Evolutionary conservation across 2,797 vertebrate genomes (phyloP).

Genomic region (Melanitta fusca): DNA sequence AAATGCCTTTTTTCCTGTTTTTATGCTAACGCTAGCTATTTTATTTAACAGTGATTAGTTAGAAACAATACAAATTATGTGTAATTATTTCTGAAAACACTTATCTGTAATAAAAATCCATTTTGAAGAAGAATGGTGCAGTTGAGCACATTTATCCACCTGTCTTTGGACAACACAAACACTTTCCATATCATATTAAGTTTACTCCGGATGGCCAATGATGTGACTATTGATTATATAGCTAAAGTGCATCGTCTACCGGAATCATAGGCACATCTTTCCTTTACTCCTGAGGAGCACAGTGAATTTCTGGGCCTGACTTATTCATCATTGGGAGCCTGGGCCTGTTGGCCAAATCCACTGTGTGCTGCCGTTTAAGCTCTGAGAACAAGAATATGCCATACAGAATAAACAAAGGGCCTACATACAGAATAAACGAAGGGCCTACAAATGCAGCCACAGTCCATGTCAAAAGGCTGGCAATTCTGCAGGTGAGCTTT

Average conservation of each 20-base stretch:
- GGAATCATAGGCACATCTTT: neutral
- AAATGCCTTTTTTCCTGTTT: neutral
- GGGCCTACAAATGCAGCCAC: neutral
- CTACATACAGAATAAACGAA: neutral
- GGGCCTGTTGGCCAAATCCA: neutral
- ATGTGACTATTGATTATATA: neutral
- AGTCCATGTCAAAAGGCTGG: neutral
- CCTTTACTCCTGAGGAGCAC: neutral
- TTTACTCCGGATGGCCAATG: neutral
- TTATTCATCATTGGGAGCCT: neutral
- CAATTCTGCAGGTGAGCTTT: neutral
- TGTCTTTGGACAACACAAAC: neutral
- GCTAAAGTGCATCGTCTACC: neutral
- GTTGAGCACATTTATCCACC: neutral
- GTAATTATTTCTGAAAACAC: neutral
- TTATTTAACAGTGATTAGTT: neutral
- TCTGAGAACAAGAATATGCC: neutral
- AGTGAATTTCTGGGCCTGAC: neutral
- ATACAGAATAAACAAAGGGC: neutral
- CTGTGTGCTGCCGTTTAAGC: neutral
- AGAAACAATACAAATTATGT: conserved; percentile 14
- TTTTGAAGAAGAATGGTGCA: neutral
- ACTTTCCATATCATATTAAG: neutral
- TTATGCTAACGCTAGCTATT: neutral
- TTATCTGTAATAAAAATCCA: neutral